Conservation (phyloP, 2,113 vertebrate species). For the Cebus imitator region DNA sequence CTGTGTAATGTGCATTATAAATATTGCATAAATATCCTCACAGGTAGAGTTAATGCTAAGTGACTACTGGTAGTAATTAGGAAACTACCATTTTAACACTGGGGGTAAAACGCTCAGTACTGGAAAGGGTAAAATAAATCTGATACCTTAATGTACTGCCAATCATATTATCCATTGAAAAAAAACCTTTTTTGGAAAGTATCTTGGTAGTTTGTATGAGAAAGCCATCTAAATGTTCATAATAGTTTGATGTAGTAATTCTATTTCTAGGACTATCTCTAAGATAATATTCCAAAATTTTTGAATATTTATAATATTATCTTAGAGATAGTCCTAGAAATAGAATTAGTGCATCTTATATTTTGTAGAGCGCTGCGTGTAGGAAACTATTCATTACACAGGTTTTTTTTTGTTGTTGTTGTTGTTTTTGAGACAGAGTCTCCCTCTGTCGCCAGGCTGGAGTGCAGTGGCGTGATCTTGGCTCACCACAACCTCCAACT, state of each 20-base stretch:
- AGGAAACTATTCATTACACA: not conserved
- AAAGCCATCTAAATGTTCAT: not conserved
- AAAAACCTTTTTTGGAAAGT: not conserved
- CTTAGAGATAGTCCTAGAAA: not conserved
- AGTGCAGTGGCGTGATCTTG: too few species aligned
- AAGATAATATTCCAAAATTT: not conserved
- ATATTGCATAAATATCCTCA: not conserved
- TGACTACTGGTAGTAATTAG: not conserved
- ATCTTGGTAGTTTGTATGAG: not conserved
- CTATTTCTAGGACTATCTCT: not conserved
- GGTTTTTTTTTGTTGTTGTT: too few species aligned
- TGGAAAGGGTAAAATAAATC: not conserved
- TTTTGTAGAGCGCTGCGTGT: not conserved
- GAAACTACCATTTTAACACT: not conserved
- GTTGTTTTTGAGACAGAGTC: too few species aligned
- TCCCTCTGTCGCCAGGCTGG: too few species aligned
- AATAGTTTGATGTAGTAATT: not conserved
- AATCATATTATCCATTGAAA: not conserved
- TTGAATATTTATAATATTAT: not conserved
- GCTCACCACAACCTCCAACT: too few species aligned
- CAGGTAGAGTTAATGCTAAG: not conserved
- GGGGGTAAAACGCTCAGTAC: not conserved
- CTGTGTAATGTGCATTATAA: not conserved
- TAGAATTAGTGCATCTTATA: not conserved
- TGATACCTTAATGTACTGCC: not conserved